Evolutionary conservation across 2,888 invertebrate species (phyloP), one percentile per base, ranked within the genome.

Genomic region (Tupiocoris notatus): DNA sequence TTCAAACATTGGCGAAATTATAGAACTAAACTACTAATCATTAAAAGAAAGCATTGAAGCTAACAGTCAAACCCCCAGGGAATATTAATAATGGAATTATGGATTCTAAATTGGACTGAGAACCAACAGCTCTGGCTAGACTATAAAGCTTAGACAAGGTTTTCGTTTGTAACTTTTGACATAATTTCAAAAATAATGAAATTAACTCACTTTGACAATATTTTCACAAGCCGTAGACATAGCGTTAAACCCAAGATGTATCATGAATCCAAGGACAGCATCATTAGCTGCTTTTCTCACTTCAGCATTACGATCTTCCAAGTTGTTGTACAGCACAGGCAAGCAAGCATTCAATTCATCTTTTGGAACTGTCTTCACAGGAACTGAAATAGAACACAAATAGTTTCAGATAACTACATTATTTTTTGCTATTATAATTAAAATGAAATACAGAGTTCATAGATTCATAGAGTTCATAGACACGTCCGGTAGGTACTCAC

Each of bases 291-390:
- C 93, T 83, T 95, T 95, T 12, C 97, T 88, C 2, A 98, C 96
- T 80, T 96, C 96, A 0, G 90, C 92, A 82, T 92, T 94, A 75
- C 98, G 89, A 85, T 98, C 97, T 83, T 96, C 96, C 77, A 97
- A 84, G 82, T 94, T 93, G 56, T 89, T 87, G 84, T 90, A 95
- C 73, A 98, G 84, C 80, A 89, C 86, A 0, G 93, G 92, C 77
- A 96, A 85, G 84, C 94, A 92, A 1, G 89, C 84, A 0, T 88
- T 83, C 0, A 98, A 84, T 84, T 97, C 97, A 79, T 94, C 93
- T 82, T 92, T 92, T 0, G 92, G 88, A 81, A 94, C 88, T 6
- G 90, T 88, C 83, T 78, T 78, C 12, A 65, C 61, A 18, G 77
- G 68, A 59, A 77, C 76, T 77, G 39, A 39, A 23, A 25, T n/a